Evolutionary conservation across 1,140 invertebrate genomes (phyloP).

Genomic region (Propsilocerus akamusi): DNA sequence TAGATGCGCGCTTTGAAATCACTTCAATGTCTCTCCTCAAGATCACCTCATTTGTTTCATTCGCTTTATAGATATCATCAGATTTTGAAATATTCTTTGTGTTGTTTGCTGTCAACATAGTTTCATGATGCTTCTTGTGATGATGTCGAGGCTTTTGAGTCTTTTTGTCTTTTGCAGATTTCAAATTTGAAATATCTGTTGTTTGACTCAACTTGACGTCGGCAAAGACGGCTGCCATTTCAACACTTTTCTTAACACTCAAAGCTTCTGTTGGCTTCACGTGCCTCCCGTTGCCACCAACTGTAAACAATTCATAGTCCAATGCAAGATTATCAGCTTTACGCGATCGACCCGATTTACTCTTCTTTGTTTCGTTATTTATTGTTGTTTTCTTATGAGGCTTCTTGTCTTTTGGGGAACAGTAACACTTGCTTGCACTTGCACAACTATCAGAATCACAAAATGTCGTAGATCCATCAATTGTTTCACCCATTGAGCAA

Average conservation of each 20-base stretch:
- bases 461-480: constrained; percentile 33
- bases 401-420: constrained; percentile 28
- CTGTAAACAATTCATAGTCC: constrained; percentile 46
- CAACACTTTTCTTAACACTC: constrained; percentile 70
- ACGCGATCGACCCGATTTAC: constrained; percentile 14
- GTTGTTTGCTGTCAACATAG: constrained; percentile 1
- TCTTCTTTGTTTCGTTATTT: constrained; percentile 19
- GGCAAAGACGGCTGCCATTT: constrained; percentile 69
- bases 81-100: constrained; percentile 14
- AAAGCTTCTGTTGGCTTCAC: constrained; percentile 43
- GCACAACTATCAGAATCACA: constrained; percentile 75
- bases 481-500: constrained; percentile 30
- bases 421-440: constrained; percentile 79
- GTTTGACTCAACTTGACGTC: constrained; percentile 32
- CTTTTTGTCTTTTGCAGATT: background rate
- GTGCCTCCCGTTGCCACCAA: constrained; percentile 22
- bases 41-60: constrained; percentile 15
- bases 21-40: constrained; percentile 8
- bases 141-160: background rate
- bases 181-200: constrained; percentile 12
- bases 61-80: constrained; percentile 20
- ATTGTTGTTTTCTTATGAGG: background rate
- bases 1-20: constrained; percentile 1
- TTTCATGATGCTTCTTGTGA: background rate
- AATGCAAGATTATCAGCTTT: constrained; percentile 43